phyloP scores from a whole-genome alignment of 2,888 invertebrate species.

The Andrena fulva region DNA sequence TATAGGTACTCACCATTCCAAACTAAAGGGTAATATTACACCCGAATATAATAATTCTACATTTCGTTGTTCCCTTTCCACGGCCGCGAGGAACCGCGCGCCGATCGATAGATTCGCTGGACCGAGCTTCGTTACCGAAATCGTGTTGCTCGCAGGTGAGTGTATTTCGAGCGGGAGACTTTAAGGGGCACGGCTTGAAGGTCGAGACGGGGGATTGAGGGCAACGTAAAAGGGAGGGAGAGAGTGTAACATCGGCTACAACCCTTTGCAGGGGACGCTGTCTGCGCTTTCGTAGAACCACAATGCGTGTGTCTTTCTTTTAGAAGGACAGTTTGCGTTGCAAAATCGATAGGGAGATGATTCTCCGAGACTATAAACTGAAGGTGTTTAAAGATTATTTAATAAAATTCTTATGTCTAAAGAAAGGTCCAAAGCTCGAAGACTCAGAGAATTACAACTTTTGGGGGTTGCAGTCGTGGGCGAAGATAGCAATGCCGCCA shows the following conservation, averaged over 20 bases:
- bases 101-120: slow-evolving; percentile 35
- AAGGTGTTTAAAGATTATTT: background rate
- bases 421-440: background rate
- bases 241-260: background rate
- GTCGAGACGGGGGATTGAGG: slow-evolving; percentile 38
- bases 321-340: too few species aligned
- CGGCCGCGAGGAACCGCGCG: background rate
- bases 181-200: slow-evolving; percentile 40
- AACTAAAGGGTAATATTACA: too few species aligned
- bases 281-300: background rate
- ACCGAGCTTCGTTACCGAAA: slow-evolving; percentile 39
- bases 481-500: background rate
- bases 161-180: slow-evolving; percentile 34
- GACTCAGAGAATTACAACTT: background rate
- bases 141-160: slow-evolving; percentile 31
- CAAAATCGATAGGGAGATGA: too few species aligned
- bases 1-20: too few species aligned
- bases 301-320: background rate
- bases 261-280: background rate
- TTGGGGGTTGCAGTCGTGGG: background rate
- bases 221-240: background rate
- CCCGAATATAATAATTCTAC: slow-evolving; percentile 17
- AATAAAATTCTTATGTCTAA: background rate
- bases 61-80: slow-evolving; percentile 20
- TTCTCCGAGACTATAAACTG: background rate